Evolutionary conservation across 2,888 invertebrate genomes (phyloP), one percentile per base, ranked within the genome.

Genomic region (Automeris io): DNA sequence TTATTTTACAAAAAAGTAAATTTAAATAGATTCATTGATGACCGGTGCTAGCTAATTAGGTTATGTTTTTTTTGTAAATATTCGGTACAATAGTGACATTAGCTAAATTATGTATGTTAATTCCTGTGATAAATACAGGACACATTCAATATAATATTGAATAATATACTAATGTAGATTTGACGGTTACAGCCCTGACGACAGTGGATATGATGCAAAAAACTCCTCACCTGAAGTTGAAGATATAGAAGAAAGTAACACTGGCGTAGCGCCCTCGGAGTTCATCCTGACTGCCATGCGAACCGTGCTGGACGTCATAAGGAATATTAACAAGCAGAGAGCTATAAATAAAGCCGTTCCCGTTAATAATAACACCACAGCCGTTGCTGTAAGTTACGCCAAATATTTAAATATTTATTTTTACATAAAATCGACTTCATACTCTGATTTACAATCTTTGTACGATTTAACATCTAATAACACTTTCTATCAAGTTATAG

Each of bases 221-320:
- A 61, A 64, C 2, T 38, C 57, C 4, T 42, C 46, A 0, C 34
- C 54, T 1, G 41, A 54, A 1, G 42, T 49, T 6, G 55, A 54
- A 2, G 59, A 61, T n/a, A 37, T 54, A 1, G 61, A 60, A 9
- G 33, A 11, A 42, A 55, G 0, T 35, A 43, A 54, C 4, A 46
- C 53, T 8, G 57, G 70, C 11, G 69, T 81, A 59, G 62, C 81
- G 0, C 69, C 82, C 1, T 81, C 87, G 0, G 73, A 87, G 59
- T 51, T 87, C 36, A 66, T 87, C 41, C 64, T 87, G 9, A 80
- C 82, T 0, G 74, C 81, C 0, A 49, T 87, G n/a, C 67, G 81
- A 2, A 87, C 87, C 0, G 73, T 75, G 0, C 63, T 86, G 1
- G 87, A 87, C 19, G 81, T 87, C 1, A 71, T 87, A 13, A 67